A percentile compares a stretch with the other conserved stretches of the same genome.
Evolutionary conservation across 1,140 invertebrate genomes (phyloP).

Genomic region (Drosophila lowei): DNA sequence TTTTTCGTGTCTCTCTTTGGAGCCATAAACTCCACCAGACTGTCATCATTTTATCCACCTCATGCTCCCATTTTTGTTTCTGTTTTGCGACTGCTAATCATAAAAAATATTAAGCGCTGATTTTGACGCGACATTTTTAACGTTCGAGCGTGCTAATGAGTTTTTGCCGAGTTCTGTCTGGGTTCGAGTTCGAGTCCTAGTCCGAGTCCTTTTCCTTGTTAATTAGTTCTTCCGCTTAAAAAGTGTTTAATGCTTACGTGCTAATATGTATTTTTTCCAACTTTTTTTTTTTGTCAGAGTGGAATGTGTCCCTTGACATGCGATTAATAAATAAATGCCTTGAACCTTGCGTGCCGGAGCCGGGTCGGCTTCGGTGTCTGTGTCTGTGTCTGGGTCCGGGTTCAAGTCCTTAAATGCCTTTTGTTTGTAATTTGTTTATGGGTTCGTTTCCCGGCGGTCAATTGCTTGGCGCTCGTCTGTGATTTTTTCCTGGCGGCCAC

Average conservation of each 20-base stretch:
- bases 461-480: conserved; percentile 74
- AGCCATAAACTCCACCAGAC: conserved; percentile 31
- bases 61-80: neutral
- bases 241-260: conserved; percentile 80
- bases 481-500: conserved; percentile 63
- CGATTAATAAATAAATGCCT: conserved; percentile 80
- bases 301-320: conserved; percentile 55
- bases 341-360: conserved; percentile 58
- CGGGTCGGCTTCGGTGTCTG: neutral
- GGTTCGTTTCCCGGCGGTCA: conserved; percentile 83
- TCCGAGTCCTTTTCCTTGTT: conserved; percentile 52
- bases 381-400: too few species aligned
- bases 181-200: conserved; percentile 10
- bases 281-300: conserved; percentile 9
- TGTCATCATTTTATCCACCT: conserved; percentile 4
- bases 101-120: conserved; percentile 79
- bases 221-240: conserved; percentile 79
- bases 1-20: neutral
- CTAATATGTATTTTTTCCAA: conserved; percentile 51
- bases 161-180: conserved; percentile 62
- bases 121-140: conserved; percentile 82
- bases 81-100: conserved; percentile 56
- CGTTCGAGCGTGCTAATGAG: conserved; percentile 80
- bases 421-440: conserved; percentile 76
- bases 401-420: conserved; percentile 60